Evolutionary conservation across 2,113 vertebrate species (phyloP).

Genomic region (Grammomys dolichurus): DNA sequence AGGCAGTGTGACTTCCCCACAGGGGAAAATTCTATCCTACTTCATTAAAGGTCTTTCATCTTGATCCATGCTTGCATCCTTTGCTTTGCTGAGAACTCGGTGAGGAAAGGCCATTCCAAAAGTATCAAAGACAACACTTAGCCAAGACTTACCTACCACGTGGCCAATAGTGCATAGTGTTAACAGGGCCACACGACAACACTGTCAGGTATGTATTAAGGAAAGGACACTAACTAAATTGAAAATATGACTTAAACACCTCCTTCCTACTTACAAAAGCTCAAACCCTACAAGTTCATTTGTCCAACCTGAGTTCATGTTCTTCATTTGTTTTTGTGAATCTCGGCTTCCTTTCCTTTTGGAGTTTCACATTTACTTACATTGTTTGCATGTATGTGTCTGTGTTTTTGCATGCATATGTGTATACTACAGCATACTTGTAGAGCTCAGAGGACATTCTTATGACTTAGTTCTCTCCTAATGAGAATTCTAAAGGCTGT

Average conservation of each 20-base stretch:
- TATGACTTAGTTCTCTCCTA: neutral
- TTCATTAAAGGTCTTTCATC: neutral
- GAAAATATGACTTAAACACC: neutral
- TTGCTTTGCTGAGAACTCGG: neutral
- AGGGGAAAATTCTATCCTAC: neutral
- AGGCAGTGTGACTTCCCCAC: conserved; percentile 3
- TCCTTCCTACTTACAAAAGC: neutral
- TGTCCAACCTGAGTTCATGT: neutral
- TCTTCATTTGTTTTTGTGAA: neutral
- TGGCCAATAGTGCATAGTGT: neutral
- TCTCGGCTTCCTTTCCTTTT: neutral
- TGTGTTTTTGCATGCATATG: neutral
- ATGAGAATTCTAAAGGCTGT: neutral
- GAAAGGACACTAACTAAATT: neutral
- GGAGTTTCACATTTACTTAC: neutral
- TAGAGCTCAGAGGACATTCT: neutral
- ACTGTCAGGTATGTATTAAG: neutral
- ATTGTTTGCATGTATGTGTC: neutral
- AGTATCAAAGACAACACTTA: neutral
- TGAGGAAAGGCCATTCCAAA: neutral
- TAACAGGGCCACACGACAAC: neutral
- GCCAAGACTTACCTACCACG: neutral
- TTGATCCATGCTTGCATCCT: neutral
- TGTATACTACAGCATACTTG: neutral
- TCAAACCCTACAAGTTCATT: neutral